These are phyloP conservation scores for Drosophila tani DNA, from an alignment of 1,140 invertebrate species.

Conservation along the genomic window DNA sequence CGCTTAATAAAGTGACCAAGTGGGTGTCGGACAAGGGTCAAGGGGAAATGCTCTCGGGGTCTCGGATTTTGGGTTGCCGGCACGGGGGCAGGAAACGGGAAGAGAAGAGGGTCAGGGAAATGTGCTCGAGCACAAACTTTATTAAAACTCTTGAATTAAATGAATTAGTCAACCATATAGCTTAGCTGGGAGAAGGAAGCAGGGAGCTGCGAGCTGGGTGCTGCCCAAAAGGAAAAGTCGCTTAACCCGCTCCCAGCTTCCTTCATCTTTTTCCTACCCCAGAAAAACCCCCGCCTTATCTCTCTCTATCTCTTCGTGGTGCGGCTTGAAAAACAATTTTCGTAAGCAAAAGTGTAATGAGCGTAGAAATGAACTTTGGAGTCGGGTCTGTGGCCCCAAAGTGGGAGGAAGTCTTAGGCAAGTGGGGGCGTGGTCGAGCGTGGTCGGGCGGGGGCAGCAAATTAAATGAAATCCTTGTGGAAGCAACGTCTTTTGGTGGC, in stretches of 20 bases:
- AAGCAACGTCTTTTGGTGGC: slow-evolving; percentile 55
- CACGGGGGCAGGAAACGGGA: not conserved
- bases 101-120: slow-evolving; percentile 54
- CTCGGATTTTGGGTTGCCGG: slow-evolving; percentile 23
- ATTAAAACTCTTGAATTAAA: slow-evolving; percentile 84
- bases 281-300: slow-evolving; percentile 35
- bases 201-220: not conserved
- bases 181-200: slow-evolving; percentile 50
- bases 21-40: slow-evolving; percentile 31
- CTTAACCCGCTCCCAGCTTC: slow-evolving; percentile 47
- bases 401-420: slow-evolving; percentile 10
- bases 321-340: slow-evolving; percentile 82
- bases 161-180: slow-evolving; percentile 83
- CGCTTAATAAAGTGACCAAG: slow-evolving; percentile 78
- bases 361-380: slow-evolving; percentile 82
- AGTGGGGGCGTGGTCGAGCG: slow-evolving; percentile 5
- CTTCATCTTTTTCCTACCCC: slow-evolving; percentile 16
- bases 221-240: slow-evolving; percentile 53
- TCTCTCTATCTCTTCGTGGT: slow-evolving; percentile 72
- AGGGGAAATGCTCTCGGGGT: slow-evolving; percentile 28
- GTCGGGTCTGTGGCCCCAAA: slow-evolving; percentile 41
- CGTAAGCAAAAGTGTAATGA: slow-evolving; percentile 83
- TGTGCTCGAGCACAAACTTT: slow-evolving; percentile 77
- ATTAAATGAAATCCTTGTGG: slow-evolving; percentile 80
- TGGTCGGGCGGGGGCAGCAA: slow-evolving; percentile 42